Evolutionary conservation across 2,888 invertebrate species (phyloP), one percentile per base, ranked within the genome.

Genomic region (Callimorpha dominula): DNA sequence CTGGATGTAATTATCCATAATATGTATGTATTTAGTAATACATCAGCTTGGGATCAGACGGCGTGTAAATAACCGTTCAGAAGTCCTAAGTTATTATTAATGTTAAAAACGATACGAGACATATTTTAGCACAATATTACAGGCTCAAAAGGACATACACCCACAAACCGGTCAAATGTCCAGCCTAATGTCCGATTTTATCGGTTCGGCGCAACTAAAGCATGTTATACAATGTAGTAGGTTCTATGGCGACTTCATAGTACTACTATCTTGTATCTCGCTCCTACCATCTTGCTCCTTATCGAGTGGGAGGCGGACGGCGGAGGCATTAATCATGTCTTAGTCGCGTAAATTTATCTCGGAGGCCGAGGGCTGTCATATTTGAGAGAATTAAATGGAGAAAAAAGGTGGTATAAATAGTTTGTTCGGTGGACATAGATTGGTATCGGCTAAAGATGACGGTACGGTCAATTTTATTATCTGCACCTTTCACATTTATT

Each of bases 341-440:
- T 80, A 87, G 89, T 87, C 87, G 85, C 85, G 83, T 86, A 86
- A 88, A 88, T 89, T 88, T 87, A 89, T 89, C 86, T 84, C 70
- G 66, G 65, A 76, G 80, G 75, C 76, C 75, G 73, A 80, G 78
- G 81, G 81, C 78, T 78, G 82, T 75, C 84, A 76, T 79, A 78
- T 75, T 80, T 67, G 42, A 65, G 64, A 67, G 71, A 76, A 78
- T 81, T 81, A 77, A 81, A 83, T 77, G 75, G 72, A 64, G 68
- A 75, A 76, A 66, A 62, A 60, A 31, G 31, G 31, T 31, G 52
- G 49, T 49, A 49, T 49, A 49, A 74, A 70, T 73, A 65, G 66
- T 63, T 57, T 42, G 73, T 70, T 62, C 43, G 54, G 46, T 20
- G 40, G 64, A 54, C 54, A 68, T 49, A 46, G 68, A 63, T 68